Conservation (phyloP, 2,113 vertebrate species). For the Periophthalmus modestus region DNA sequence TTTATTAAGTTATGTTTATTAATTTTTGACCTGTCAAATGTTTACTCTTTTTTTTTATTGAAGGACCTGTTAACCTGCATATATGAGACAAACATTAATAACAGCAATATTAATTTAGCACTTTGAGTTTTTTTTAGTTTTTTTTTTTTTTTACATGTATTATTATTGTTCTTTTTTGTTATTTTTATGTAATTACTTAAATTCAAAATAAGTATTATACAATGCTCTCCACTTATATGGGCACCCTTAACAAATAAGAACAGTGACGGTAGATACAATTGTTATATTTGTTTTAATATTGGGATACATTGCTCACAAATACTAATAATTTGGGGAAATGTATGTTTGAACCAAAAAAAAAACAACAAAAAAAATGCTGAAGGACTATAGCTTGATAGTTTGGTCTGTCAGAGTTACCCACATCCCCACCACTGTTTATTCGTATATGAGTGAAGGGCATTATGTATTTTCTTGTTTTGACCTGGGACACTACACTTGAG, state of each 20-base stretch:
- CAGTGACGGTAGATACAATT: not conserved
- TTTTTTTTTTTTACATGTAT: conserved; percentile 3
- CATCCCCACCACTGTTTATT: not conserved
- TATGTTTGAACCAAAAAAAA: not conserved
- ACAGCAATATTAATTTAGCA: conserved; percentile 39
- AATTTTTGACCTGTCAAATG: not conserved
- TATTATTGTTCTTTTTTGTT: not conserved
- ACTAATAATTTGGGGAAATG: not conserved
- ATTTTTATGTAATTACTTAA: not conserved
- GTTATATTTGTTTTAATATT: not conserved
- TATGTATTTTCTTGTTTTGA: conserved; percentile 3
- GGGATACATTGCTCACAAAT: not conserved
- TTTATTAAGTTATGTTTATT: not conserved
- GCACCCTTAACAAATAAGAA: too few relatives aligned
- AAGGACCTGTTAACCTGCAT: not conserved
- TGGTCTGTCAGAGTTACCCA: too few relatives aligned
- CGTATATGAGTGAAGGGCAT: not conserved
- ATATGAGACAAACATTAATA: not conserved
- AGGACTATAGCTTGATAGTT: too few relatives aligned
- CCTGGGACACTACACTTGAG: conserved; percentile 76
- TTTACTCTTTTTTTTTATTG: not conserved
- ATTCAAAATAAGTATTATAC: not conserved
- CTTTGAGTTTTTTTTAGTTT: conserved; percentile 21
- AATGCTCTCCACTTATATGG: not conserved
- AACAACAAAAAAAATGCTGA: too few relatives aligned